Conservation (phyloP, 2,888 invertebrate genomes). For the Diplazon laetatorius region DNA sequence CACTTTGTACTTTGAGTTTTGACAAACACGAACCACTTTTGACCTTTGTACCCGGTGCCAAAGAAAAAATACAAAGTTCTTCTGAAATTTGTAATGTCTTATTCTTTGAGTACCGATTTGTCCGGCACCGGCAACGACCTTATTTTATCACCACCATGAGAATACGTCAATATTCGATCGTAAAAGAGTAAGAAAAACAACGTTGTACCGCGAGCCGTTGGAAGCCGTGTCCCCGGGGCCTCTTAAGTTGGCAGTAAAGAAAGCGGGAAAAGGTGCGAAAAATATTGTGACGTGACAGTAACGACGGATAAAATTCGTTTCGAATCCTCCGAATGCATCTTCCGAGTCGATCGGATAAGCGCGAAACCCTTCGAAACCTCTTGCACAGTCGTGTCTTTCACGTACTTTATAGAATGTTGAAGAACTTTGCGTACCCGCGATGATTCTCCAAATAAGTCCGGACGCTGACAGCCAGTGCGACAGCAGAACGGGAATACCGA, state of each 20-base stretch:
- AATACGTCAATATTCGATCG: slow-evolving; percentile 32
- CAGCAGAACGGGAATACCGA: neutral
- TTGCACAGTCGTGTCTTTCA: slow-evolving; percentile 14
- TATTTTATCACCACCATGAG: slow-evolving; percentile 6
- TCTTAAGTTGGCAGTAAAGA: neutral
- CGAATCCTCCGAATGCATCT: slow-evolving; percentile 31
- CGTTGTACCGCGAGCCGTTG: slow-evolving; percentile 3
- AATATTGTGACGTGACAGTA: slow-evolving; percentile 34
- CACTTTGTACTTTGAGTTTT: no score
- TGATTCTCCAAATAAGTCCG: slow-evolving; percentile 43
- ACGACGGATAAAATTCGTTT: slow-evolving; percentile 37
- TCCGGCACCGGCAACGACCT: no score
- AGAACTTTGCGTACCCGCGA: slow-evolving; percentile 27
- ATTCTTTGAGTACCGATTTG: no score
- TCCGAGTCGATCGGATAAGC: slow-evolving; percentile 14
- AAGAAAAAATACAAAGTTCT: no score
- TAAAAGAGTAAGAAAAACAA: slow-evolving; percentile 31
- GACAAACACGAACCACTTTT: no score
- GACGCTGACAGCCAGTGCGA: slow-evolving; percentile 17
- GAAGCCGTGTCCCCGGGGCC: neutral
- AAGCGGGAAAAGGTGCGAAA: neutral
- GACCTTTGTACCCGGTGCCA: no score
- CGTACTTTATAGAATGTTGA: slow-evolving; percentile 37
- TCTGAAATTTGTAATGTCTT: no score
- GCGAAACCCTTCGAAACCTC: slow-evolving; percentile 14